phyloP scores from a whole-genome alignment of 2,797 vertebrate species.

The Balearica regulorum region DNA sequence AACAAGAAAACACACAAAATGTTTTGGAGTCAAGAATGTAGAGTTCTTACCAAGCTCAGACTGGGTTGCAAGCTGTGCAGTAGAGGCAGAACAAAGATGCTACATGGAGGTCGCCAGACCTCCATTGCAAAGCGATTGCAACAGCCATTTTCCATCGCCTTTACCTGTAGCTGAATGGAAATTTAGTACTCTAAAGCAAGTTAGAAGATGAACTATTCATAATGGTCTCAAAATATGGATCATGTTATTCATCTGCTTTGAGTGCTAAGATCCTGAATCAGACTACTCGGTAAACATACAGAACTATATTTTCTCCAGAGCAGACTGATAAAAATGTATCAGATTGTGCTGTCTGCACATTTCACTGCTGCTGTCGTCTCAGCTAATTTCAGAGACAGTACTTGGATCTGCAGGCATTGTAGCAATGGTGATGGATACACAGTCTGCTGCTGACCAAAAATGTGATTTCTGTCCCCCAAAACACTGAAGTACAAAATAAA shows the following conservation, averaged over 20 bases:
- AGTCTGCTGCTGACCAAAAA: slow-evolving; percentile 11
- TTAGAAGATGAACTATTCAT: background rate
- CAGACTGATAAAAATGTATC: slow-evolving; percentile 38
- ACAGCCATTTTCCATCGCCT: background rate
- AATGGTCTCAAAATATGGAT: background rate
- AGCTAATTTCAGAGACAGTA: slow-evolving; percentile 22
- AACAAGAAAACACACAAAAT: background rate
- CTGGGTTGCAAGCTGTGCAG: background rate
- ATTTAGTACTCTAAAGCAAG: background rate
- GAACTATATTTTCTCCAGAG: background rate
- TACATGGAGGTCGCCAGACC: background rate
- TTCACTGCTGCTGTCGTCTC: background rate
- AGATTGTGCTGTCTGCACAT: slow-evolving; percentile 6
- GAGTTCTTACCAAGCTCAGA: background rate
- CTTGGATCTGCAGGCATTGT: background rate
- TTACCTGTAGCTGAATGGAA: background rate
- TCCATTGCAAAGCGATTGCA: background rate
- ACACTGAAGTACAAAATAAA: slow-evolving; percentile 22
- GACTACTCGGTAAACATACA: background rate
- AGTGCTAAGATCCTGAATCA: slow-evolving; percentile 8
- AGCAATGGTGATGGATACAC: background rate
- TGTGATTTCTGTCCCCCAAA: slow-evolving; percentile 11
- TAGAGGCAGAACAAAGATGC: background rate
- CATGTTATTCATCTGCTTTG: background rate
- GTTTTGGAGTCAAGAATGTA: background rate